Evolutionary conservation across 2,888 invertebrate species (phyloP), one percentile per base, ranked within the genome.

Genomic region (Callyntrura guangdongensis): DNA sequence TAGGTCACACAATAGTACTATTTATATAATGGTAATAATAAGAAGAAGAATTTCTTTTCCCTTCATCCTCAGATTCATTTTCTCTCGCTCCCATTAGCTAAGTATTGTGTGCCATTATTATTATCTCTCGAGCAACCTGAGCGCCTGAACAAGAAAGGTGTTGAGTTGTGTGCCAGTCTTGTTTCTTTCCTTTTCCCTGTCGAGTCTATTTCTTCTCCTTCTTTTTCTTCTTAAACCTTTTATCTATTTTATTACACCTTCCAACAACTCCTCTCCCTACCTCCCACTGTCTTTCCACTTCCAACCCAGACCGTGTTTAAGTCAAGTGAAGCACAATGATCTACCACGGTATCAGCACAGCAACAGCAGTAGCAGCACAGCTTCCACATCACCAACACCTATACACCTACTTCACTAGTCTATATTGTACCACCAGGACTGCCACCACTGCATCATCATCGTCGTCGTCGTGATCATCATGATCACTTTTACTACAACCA

Each of bases 241-340:
- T 88, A 88, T 82, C 82, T 88, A 82, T 88, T 88, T 88, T 88
- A 88, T 88, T 88, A 88, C 88, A 88, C 88, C 88, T 88, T 88
- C 82, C 88, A 72, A 88, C 88, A 88, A 88, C 69, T 86, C 53
- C 74, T 53, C 74, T 53, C 59, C 59, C 82, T 67, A 61, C 88
- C 88, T 82, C 88, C 88, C 82, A 88, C 88, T 82, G 88, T 88
- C 88, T 88, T 79, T 79, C 69, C 49, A 59, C 72, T 53, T 84
- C 86, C 86, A 59, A 86, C 74, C 87, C 64, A 81, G 81, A 81
- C 87, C 81, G 53, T 67, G 77, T 81, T 81, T 79, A 81, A 87
- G 87, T 87, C 87, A 87, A 87, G 67, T 87, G 53, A 87, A 87
- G 81, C 79, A 81, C 79, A 64, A 69, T 79, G 81, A 87, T 87